Evolutionary conservation across 2,888 invertebrate species (phyloP).

Genomic region (Eurois occulta): DNA sequence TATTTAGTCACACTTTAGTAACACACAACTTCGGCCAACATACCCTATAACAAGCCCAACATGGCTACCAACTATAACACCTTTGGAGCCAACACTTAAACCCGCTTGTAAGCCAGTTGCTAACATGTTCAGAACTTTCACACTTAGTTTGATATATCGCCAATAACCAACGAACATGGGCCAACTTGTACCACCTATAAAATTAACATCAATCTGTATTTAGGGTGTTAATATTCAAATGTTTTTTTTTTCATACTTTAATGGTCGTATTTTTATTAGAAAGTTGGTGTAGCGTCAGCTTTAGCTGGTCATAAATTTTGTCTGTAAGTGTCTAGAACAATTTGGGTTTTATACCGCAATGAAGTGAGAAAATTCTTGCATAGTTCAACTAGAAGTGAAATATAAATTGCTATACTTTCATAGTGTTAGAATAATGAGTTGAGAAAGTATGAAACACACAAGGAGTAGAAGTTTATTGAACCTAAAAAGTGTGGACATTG

Average conservation of each 20-base stretch:
- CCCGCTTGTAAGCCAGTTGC: slow-evolving; percentile 63
- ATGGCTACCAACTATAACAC: slow-evolving; percentile 59
- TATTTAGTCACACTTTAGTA: slow-evolving; percentile 51
- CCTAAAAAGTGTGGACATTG: not conserved
- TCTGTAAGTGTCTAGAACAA: slow-evolving; percentile 32
- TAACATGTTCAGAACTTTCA: slow-evolving; percentile 71
- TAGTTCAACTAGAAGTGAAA: not conserved
- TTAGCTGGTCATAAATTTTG: slow-evolving; percentile 26
- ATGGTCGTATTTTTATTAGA: slow-evolving; percentile 34
- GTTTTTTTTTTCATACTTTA: slow-evolving; percentile 32
- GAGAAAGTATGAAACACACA: not conserved
- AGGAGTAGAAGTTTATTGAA: slow-evolving; percentile 12
- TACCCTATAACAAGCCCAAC: slow-evolving; percentile 45
- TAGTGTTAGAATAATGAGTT: slow-evolving; percentile 5
- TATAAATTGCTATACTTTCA: not conserved
- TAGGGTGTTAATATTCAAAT: slow-evolving; percentile 41
- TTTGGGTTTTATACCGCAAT: slow-evolving; percentile 20
- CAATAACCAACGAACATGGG: slow-evolving; percentile 64
- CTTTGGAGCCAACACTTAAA: slow-evolving; percentile 53
- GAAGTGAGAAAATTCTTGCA: slow-evolving; percentile 16
- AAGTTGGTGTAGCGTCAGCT: slow-evolving; percentile 26
- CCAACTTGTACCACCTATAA: slow-evolving; percentile 49
- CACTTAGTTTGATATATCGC: slow-evolving; percentile 78
- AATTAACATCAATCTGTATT: slow-evolving; percentile 60
- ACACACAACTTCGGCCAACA: slow-evolving; percentile 43